A percentile compares a stretch with the other conserved stretches of the same genome.
Conservation (phyloP, 2,113 vertebrate species). For the Tachysurus fulvidraco region DNA sequence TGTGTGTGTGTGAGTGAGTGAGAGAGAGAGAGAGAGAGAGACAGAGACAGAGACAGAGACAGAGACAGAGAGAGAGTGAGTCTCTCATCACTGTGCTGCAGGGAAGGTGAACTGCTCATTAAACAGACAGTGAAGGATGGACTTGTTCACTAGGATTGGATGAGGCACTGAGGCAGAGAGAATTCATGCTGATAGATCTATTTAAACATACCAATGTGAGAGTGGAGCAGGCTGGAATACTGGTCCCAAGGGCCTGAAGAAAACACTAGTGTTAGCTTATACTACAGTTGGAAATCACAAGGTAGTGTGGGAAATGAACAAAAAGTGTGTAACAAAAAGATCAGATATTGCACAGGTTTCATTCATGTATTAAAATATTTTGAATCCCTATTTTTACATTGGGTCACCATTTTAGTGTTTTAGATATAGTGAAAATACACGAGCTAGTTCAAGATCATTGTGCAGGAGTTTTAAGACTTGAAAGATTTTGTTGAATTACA, state of each 20-base stretch:
- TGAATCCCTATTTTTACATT: neutral
- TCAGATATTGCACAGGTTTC: neutral
- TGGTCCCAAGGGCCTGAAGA: neutral
- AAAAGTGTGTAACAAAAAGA: neutral
- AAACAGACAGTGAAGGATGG: conserved; percentile 52
- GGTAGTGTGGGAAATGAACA: neutral
- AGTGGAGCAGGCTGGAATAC: neutral
- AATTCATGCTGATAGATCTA: conserved; percentile 27
- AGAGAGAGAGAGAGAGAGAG: no score
- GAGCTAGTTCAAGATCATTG: neutral
- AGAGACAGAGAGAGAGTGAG: conserved; percentile 24
- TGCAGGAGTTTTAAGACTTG: neutral
- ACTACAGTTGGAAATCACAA: neutral
- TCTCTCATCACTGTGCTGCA: neutral
- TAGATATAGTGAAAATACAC: neutral
- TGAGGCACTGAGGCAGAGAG: conserved; percentile 36
- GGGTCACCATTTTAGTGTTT: neutral
- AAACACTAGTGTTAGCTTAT: neutral
- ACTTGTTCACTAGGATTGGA: conserved; percentile 26
- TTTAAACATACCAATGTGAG: conserved; percentile 33
- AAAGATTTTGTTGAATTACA: neutral
- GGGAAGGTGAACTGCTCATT: conserved; percentile 45
- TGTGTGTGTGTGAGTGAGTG: no score
- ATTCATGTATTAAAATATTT: neutral
- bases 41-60: conserved; percentile 24